These are phyloP conservation scores for Balaeniceps rex DNA, from an alignment of 2,113 vertebrate genomes.

Conservation along the genomic window DNA sequence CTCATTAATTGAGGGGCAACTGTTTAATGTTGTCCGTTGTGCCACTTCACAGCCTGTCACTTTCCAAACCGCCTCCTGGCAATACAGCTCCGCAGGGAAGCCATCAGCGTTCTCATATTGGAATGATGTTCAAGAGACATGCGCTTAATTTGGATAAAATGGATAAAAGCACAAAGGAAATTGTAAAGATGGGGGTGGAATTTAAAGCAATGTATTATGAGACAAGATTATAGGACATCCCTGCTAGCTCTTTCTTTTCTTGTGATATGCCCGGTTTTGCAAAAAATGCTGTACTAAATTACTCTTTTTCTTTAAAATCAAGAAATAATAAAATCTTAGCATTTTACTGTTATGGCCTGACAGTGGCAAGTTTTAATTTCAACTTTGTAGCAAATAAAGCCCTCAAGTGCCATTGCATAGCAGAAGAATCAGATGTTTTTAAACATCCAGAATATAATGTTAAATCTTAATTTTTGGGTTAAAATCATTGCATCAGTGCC, in stretches of 20 bases:
- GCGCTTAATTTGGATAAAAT: neutral
- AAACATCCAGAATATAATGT: neutral
- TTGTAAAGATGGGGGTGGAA: neutral
- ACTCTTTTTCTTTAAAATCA: neutral
- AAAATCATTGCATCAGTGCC: neutral
- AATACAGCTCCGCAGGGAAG: neutral
- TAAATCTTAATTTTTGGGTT: neutral
- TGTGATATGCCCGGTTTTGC: neutral
- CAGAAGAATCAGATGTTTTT: neutral
- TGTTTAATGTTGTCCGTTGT: conserved; percentile 34
- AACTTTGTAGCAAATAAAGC: neutral
- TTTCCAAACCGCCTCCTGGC: conserved; percentile 52
- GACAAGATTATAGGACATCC: neutral
- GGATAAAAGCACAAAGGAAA: neutral
- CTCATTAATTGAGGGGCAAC: conserved; percentile 47
- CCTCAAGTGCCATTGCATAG: neutral
- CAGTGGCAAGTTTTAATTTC: neutral
- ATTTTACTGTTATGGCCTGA: neutral
- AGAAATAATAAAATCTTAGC: neutral
- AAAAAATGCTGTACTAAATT: neutral
- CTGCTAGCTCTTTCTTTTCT: neutral
- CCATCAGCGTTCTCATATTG: neutral
- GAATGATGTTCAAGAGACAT: neutral
- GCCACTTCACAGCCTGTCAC: conserved; percentile 49
- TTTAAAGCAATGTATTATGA: neutral